Evolutionary conservation across 1,140 invertebrate species (phyloP).

Genomic region (Gonioctena quinquepunctata): DNA sequence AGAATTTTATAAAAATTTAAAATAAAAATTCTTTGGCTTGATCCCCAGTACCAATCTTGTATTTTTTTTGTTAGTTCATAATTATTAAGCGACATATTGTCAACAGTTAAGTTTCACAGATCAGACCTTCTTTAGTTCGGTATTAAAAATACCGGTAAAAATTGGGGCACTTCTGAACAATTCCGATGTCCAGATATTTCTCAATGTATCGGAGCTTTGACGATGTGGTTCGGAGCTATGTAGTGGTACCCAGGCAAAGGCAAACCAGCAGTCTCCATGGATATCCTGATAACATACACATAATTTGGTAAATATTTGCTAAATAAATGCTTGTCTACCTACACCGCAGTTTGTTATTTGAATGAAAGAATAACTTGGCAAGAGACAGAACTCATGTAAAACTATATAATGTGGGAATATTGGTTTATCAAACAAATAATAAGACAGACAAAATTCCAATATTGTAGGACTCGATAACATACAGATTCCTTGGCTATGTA

Average conservation of each 20-base stretch:
- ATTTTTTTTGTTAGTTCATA: constrained; percentile 34
- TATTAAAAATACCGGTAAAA: constrained; percentile 48
- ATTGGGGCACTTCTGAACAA: constrained; percentile 43
- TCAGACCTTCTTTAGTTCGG: constrained; percentile 35
- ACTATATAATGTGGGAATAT: no score
- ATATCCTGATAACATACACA: constrained; percentile 70
- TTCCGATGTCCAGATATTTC: constrained; percentile 36
- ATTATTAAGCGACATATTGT: constrained; percentile 28
- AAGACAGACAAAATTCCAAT: no score
- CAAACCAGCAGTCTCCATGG: constrained; percentile 87
- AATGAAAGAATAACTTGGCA: no score
- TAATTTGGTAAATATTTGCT: no score
- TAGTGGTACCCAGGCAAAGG: constrained; percentile 88
- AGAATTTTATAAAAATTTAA: constrained; percentile 60
- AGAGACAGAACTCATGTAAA: no score
- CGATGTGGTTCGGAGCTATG: constrained; percentile 88
- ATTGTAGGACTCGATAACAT: no score
- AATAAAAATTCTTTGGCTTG: constrained; percentile 69
- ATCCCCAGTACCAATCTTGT: constrained; percentile 59
- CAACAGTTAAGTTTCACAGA: constrained; percentile 35
- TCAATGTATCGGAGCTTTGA: constrained; percentile 88
- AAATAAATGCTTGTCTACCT: no score
- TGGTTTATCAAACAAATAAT: no score
- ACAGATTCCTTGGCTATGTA: no score
- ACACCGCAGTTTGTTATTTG: no score